Evolutionary conservation across 2,888 invertebrate genomes (phyloP), one percentile per base, ranked within the genome.

Genomic region (Chymomyza amoena): DNA sequence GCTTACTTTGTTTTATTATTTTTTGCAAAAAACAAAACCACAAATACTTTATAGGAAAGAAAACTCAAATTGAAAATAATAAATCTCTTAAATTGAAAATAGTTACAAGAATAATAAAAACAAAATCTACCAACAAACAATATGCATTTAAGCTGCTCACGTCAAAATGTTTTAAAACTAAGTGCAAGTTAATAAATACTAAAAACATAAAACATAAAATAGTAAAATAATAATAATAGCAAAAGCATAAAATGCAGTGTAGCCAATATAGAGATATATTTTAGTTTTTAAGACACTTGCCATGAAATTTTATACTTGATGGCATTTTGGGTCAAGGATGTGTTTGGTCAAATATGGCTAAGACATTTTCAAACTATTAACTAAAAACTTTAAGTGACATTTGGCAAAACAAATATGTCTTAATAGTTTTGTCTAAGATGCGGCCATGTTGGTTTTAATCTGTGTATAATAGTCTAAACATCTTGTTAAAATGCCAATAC

Each of bases 71-170:
- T 52, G 52, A 57, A 57, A 25, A 57, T 57, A 9, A 25, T 25
- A 57, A 57, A 57, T 57, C 57, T 57, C 15, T 25, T 18, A 57
- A 25, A 57, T 57, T 57, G 15, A 15, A 57, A 57, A 57, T 57
- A 15, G 15, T 25, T 15, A 57, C 16, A 18, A 56, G 6, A 57
- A 25, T 20, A 57, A 25, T 20, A 28, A 9, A 57, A 10, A 57
- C 10, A 7, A 25, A 25, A 28, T 7, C 32, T 54, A 54, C 16
- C 3, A 54, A 54, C 54, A 54, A 54, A 20, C 54, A 54, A 54
- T 54, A 18, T 54, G 20, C 9, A 25, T 18, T 57, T 57, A 57
- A 57, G 57, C 57, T 57, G 57, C 57, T 25, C 57, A 25, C 57
- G 20, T 57, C 6, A 20, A 57, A 57, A 25, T 5, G 20, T 57